Evolutionary conservation across 1,140 invertebrate genomes (phyloP).

Genomic region (Neotoxoptera formosana): DNA sequence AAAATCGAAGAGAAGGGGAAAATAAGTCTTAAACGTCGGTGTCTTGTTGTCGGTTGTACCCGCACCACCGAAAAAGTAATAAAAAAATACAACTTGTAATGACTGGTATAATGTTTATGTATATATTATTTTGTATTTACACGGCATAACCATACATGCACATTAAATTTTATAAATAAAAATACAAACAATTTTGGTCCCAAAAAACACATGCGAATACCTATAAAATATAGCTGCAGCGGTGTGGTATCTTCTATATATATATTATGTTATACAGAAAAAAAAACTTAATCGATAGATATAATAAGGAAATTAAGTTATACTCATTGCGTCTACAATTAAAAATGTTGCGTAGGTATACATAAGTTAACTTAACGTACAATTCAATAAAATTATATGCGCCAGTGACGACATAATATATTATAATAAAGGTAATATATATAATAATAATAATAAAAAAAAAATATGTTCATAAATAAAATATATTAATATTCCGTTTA

Average conservation of each 20-base stretch:
- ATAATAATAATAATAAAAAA: neutral
- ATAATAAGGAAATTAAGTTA: constrained; percentile 39
- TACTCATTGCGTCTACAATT: neutral
- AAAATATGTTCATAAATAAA: neutral
- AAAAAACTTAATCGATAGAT: constrained; percentile 20
- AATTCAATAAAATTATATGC: neutral
- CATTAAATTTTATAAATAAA: constrained; percentile 29
- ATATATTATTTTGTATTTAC: constrained; percentile 24
- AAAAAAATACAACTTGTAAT: neutral
- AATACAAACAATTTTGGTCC: neutral
- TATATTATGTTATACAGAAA: constrained; percentile 20
- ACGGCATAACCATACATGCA: neutral
- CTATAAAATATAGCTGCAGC: neutral
- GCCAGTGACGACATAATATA: neutral
- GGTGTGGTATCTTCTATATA: neutral
- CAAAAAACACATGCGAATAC: neutral
- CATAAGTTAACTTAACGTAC: constrained; percentile 15
- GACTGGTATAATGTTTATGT: constrained; percentile 38
- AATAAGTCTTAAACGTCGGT: neutral
- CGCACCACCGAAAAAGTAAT: neutral
- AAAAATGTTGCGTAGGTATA: neutral
- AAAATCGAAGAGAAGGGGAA: neutral
- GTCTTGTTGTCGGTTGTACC: neutral
- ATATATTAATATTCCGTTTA: neutral
- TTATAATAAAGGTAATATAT: neutral